Percentiles rank a stretch among this genome's conserved stretches.
Evolutionary conservation across 1,140 invertebrate genomes (phyloP).

Genomic region (Ganaspis sp.): DNA sequence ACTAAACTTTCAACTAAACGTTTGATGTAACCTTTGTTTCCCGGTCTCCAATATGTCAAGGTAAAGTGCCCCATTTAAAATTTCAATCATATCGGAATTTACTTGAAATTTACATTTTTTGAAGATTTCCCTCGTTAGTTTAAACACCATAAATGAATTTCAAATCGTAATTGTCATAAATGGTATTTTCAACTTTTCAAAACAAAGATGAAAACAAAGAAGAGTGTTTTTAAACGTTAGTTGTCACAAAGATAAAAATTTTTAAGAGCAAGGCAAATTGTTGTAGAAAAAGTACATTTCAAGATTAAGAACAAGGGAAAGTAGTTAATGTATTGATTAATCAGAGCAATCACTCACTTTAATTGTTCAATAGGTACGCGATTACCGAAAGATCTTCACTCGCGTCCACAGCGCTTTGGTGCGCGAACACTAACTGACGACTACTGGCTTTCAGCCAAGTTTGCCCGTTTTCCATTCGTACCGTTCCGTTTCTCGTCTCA

Average conservation of each 20-base stretch:
- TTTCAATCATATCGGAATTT: no score
- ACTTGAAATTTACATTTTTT: no score
- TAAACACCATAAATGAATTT: no score
- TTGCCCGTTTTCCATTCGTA: conserved; percentile 50
- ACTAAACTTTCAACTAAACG: neutral
- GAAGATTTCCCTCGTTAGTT: no score
- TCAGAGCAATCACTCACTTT: conserved; percentile 31
- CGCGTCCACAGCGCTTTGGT: conserved; percentile 41
- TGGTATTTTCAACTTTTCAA: no score
- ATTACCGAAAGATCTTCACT: conserved; percentile 21
- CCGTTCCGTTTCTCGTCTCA: conserved; percentile 42
- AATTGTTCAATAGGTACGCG: neutral
- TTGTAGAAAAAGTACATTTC: neutral
- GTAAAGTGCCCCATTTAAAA: conserved; percentile 19
- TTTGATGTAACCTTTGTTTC: neutral
- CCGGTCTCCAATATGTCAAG: neutral
- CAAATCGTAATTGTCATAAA: no score
- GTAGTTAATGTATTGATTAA: neutral
- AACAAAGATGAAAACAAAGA: neutral
- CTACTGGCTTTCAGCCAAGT: conserved; percentile 54
- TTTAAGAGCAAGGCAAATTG: neutral
- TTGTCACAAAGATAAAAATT: neutral
- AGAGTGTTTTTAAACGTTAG: neutral
- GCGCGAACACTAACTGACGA: conserved; percentile 36
- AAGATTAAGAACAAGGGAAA: neutral